A percentile compares a stretch with the other conserved stretches of the same genome.
Conservation (phyloP, 2,797 vertebrate genomes). For the Arvicola amphibius region DNA sequence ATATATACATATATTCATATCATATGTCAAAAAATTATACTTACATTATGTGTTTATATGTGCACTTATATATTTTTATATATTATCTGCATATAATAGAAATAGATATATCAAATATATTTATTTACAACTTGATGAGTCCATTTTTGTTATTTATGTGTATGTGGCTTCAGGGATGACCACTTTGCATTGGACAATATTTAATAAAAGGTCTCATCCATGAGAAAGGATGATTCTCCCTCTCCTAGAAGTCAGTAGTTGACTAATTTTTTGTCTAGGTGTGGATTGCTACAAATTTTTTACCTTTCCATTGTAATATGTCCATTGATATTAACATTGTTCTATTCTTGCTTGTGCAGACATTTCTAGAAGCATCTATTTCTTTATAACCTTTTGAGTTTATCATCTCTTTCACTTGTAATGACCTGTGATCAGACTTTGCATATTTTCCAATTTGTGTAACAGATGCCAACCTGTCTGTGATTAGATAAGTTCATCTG, state of each 20-base stretch:
- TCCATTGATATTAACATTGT: not conserved
- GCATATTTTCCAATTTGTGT: slow-evolving; percentile 31
- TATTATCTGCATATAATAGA: not conserved
- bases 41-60: not conserved
- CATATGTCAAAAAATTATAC: not conserved
- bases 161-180: not conserved
- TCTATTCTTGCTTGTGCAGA: not conserved
- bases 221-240: too few relatives aligned
- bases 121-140: not conserved
- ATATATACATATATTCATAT: not conserved
- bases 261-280: not conserved
- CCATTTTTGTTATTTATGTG: not conserved
- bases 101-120: not conserved
- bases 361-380: not conserved
- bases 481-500: slow-evolving; percentile 29
- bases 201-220: not conserved
- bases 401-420: not conserved
- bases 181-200: too few relatives aligned
- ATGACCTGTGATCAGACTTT: not conserved
- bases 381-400: not conserved
- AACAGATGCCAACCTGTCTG: slow-evolving; percentile 21
- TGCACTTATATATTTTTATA: not conserved
- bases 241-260: not conserved
- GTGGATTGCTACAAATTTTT: not conserved
- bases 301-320: not conserved